Base-by-base conservation (phyloP, 2,888 invertebrate genomes). In the Eupithecia tripunctaria region DNA sequence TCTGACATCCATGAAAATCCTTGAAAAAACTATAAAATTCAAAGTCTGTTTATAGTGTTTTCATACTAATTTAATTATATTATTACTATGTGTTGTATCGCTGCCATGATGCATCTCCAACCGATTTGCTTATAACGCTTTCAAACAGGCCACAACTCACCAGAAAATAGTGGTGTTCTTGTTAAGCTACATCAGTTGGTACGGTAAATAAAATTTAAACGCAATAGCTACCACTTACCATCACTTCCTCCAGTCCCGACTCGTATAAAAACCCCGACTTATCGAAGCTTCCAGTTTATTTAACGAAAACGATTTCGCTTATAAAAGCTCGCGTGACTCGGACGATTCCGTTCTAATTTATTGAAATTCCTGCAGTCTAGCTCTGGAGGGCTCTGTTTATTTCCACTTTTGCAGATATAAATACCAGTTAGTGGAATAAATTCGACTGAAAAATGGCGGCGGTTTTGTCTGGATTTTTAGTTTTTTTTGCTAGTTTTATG, bases 341-440 rank as follows among this genome's bases (percentile, higher is more conserved):
- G 70, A 71, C 73, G 47, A 69, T 78, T 80, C 41, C 36, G 41
- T n/a, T 51, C 51, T 80, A 80, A 80, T 80, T 80, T 80, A 80
- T 80, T 78, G 78, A 78, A 80, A 80, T 77, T 75, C 78, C 74
- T 69, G 56, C 70, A 74, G 78, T 75, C 78, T 77, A 78, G 78
- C 60, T 75, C 78, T 75, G 77, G 68, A 74, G 70, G 74, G 72
- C 76, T 76, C 72, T 76, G 75, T 80, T 78, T 78, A 76, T 78
- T 75, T 73, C 71, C 60, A 77, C 74, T 77, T 47, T 14, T 18
- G 29, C 32, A 29, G 68, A 72, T 67, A 71, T 73, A 76, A 73
- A 76, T 76, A 70, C 70, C 51, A 41, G 67, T 72, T 70, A 70
- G 73, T 64, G 62, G 29, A 43, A 59, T 62, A 73, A 76, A 73